Percentiles rank a stretch among this genome's conserved stretches.
Conservation (phyloP, 1,140 invertebrate species). For the Nomia melanderi region DNA sequence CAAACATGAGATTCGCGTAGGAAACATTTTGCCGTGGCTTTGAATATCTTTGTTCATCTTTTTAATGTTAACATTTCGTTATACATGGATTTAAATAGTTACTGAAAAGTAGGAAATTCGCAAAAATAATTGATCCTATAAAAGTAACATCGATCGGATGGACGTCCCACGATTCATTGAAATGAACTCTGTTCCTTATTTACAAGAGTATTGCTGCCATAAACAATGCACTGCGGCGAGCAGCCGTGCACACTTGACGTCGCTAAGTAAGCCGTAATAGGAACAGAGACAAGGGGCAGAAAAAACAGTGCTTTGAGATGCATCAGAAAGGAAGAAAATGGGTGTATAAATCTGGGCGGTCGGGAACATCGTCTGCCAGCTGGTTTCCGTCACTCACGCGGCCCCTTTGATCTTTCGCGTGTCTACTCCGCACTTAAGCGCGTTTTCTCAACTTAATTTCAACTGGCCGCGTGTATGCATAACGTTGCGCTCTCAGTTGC, state of each 20-base stretch:
- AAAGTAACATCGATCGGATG: no score
- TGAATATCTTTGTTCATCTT: no score
- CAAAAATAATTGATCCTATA: no score
- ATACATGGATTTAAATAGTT: no score
- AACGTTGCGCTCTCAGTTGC: slow-evolving; percentile 1
- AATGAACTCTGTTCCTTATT: neutral
- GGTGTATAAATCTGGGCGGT: slow-evolving; percentile 63
- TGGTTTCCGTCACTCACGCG: slow-evolving; percentile 75
- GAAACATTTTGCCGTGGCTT: no score
- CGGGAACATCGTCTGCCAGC: slow-evolving; percentile 70
- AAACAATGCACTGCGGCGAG: neutral
- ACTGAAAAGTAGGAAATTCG: no score
- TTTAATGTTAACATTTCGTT: no score
- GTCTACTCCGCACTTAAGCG: slow-evolving; percentile 69
- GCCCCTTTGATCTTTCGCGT: slow-evolving; percentile 71
- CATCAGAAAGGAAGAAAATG: slow-evolving; percentile 66
- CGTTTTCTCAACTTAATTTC: slow-evolving; percentile 69
- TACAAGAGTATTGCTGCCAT: neutral
- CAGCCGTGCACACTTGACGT: neutral
- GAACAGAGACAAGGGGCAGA: slow-evolving; percentile 23
- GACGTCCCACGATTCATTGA: no score
- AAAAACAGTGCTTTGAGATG: slow-evolving; percentile 55
- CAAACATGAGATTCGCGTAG: no score
- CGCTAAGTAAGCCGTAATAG: slow-evolving; percentile 20
- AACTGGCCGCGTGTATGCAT: slow-evolving; percentile 27